These are phyloP conservation scores for Stigmatopora nigra DNA, from an alignment of 2,113 vertebrate genomes.

Conservation along the genomic window DNA sequence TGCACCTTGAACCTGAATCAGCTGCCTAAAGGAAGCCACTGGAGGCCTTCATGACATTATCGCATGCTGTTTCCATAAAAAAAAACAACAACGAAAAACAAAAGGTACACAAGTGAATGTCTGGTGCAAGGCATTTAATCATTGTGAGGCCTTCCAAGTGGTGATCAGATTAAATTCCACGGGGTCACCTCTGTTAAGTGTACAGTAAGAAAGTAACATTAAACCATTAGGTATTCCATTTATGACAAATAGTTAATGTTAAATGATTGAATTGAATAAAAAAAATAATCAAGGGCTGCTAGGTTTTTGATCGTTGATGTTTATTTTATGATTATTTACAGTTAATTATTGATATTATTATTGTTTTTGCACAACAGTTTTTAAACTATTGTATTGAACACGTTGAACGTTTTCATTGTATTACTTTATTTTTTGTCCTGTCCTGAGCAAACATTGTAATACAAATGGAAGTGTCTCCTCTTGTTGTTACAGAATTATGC, in stretches of 20 bases:
- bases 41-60: slow-evolving; percentile 53
- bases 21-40: slow-evolving; percentile 50
- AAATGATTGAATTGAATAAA: neutral
- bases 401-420: neutral
- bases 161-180: slow-evolving; percentile 23
- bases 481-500: slow-evolving; percentile 9
- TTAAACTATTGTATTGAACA: too few relatives aligned
- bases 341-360: neutral
- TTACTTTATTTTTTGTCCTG: neutral
- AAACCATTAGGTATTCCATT: neutral
- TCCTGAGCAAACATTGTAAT: neutral
- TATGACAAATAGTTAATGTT: neutral
- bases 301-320: neutral
- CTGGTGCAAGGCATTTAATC: slow-evolving; percentile 36
- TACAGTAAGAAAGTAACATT: slow-evolving; percentile 1
- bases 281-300: neutral
- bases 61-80: slow-evolving; percentile 66
- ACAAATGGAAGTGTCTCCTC: neutral
- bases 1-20: slow-evolving; percentile 46
- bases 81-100: slow-evolving; percentile 56
- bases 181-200: slow-evolving; percentile 2
- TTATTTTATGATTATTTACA: neutral
- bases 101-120: slow-evolving; percentile 20
- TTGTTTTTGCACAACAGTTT: neutral
- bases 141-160: slow-evolving; percentile 16